phyloP scores from a whole-genome alignment of 2,797 vertebrate species.

The Sebastes glaucus region DNA sequence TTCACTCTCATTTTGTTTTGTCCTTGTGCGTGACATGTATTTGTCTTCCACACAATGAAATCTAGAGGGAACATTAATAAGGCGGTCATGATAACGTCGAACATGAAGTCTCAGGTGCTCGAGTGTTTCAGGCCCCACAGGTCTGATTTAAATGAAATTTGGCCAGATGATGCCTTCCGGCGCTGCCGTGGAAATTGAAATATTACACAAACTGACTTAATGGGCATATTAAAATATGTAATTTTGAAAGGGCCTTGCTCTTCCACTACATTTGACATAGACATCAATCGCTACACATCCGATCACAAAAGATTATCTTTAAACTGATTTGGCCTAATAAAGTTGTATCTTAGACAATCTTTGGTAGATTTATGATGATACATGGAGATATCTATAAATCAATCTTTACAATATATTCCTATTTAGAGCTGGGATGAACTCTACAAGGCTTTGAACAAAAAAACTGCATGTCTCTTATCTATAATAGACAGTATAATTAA shows the following conservation, averaged over 20 bases:
- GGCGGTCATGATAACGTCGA: background rate
- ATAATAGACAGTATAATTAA: background rate
- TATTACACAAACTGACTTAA: slow-evolving; percentile 6
- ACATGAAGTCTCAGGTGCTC: slow-evolving; percentile 33
- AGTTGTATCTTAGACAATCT: background rate
- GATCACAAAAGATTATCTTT: background rate
- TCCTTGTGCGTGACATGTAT: background rate
- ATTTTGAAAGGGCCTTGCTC: background rate
- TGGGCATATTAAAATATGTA: slow-evolving; percentile 5
- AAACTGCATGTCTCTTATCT: too few species aligned
- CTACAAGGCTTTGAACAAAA: background rate
- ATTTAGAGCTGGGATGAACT: background rate
- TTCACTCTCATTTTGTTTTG: background rate
- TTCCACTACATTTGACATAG: background rate
- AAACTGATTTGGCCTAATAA: background rate
- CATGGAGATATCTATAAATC: background rate
- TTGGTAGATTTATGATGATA: background rate
- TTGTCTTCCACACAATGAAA: slow-evolving; percentile 6
- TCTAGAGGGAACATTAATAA: slow-evolving; percentile 21
- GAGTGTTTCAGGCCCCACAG: slow-evolving; percentile 16
- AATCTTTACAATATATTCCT: background rate
- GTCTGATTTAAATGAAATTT: slow-evolving; percentile 33
- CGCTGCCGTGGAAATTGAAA: slow-evolving; percentile 22
- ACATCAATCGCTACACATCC: background rate
- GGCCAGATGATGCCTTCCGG: slow-evolving; percentile 36